Base-by-base conservation (phyloP, 2,888 invertebrate genomes). In the Orthonevra nobilis region DNA sequence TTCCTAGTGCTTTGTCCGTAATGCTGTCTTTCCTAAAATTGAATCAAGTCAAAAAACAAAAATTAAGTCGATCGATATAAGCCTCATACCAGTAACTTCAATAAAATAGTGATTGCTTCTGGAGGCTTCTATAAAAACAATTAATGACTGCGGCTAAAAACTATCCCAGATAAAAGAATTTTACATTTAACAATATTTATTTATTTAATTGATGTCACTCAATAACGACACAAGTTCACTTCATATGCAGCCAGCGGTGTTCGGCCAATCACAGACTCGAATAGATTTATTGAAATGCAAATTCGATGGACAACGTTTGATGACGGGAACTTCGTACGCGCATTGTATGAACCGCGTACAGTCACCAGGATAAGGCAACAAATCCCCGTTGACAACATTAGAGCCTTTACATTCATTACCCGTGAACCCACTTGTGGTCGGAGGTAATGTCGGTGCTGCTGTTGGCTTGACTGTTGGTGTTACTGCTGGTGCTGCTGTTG, bases 241-340 rank as follows among this genome's bases (percentile, higher is more conserved):
- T n/a, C n/a, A 1, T 3, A 0, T 14, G 14, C 86, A 86, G 0
- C 82, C 30, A 0, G 85, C 86, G 12, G 81, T 72, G 3, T 81
- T 46, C 2, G 86, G 86, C 36, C 38, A 85, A 40, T 85, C 86
- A 63, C 86, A 86, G 0, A 48, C 4, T 7, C 64, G 46, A 0
- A 81, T 82, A 0, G 2, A 3, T 0, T 10, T 9, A 44, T 84
- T 84, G 44, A 72, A 86, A 2, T 85, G 83, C 30, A 86, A 70
- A 23, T 85, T 84, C 10, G 82, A 70, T 20, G 85, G 82, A 3
- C 86, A 86, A 0, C 2, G 68, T 3, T 82, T 61, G 3, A 70
- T 20, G 2, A 50, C 56, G 9, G 66, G 34, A 0, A 32, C 2
- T 34, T 82, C 82, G 19, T 75, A 17, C 12, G 44, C 10, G 20